Percentiles rank a stretch among this genome's conserved stretches.
Conservation (phyloP, 2,113 vertebrate genomes). For the Hippocampus zosterae region DNA sequence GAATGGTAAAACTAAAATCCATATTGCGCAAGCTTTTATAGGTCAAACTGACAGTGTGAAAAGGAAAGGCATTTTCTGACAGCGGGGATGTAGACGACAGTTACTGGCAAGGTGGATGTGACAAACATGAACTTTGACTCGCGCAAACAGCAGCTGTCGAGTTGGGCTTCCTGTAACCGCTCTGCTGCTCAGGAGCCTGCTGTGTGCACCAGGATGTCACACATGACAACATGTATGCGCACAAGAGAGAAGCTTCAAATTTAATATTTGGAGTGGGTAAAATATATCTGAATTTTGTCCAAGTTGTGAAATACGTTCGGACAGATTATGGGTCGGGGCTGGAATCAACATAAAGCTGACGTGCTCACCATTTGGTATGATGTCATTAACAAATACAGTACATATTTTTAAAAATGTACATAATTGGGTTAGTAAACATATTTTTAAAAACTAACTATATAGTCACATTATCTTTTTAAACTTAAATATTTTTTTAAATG, state of each 20-base stretch:
- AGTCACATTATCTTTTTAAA: too few relatives aligned
- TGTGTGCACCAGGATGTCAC: slow-evolving; percentile 41
- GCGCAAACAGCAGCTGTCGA: slow-evolving; percentile 37
- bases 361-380: too few relatives aligned
- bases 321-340: too few relatives aligned
- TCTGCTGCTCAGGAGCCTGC: slow-evolving; percentile 54
- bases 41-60: slow-evolving; percentile 9
- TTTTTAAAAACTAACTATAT: too few relatives aligned
- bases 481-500: too few relatives aligned
- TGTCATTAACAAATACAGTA: too few relatives aligned
- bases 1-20: too few relatives aligned
- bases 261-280: not conserved
- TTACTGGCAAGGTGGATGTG: slow-evolving; percentile 40
- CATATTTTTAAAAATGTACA: too few relatives aligned
- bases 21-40: too few relatives aligned
- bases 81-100: slow-evolving; percentile 27
- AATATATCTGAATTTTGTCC: not conserved
- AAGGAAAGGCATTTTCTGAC: slow-evolving; percentile 13
- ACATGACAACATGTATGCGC: slow-evolving; percentile 11
- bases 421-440: too few relatives aligned
- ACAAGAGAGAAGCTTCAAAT: not conserved
- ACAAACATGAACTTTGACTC: slow-evolving; percentile 56
- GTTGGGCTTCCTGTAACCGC: slow-evolving; percentile 68
- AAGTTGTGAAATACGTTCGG: not conserved
- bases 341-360: too few relatives aligned